Evolutionary conservation across 2,888 invertebrate genomes (phyloP).

Genomic region (Nephrotoma flavescens): DNA sequence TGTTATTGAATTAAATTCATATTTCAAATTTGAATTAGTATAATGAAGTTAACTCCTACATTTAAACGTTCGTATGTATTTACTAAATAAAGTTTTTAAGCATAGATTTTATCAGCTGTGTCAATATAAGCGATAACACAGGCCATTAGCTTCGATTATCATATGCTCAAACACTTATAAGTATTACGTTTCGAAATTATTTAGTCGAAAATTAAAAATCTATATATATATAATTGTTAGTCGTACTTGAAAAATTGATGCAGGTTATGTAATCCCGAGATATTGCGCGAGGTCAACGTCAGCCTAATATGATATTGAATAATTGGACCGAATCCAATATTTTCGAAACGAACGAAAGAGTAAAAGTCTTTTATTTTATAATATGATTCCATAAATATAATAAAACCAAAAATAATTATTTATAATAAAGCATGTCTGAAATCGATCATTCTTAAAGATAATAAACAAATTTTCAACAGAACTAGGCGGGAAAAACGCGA

Average conservation of each 20-base stretch:
- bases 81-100: background rate
- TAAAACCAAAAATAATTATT: background rate
- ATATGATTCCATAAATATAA: background rate
- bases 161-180: background rate
- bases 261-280: background rate
- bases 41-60: background rate
- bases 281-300: background rate
- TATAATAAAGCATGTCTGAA: background rate
- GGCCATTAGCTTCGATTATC: background rate
- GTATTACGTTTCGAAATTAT: background rate
- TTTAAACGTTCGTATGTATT: background rate
- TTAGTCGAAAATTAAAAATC: background rate
- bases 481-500: background rate
- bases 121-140: background rate
- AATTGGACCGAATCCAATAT: background rate
- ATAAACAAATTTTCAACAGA: background rate
- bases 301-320: background rate
- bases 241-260: background rate
- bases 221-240: background rate
- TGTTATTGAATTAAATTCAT: background rate
- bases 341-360: background rate
- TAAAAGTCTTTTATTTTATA: background rate
- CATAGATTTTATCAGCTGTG: background rate
- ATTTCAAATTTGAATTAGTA: background rate
- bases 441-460: background rate